Base-by-base conservation (phyloP, 2,888 invertebrate genomes). In the Leptarthrus brevirostris region DNA sequence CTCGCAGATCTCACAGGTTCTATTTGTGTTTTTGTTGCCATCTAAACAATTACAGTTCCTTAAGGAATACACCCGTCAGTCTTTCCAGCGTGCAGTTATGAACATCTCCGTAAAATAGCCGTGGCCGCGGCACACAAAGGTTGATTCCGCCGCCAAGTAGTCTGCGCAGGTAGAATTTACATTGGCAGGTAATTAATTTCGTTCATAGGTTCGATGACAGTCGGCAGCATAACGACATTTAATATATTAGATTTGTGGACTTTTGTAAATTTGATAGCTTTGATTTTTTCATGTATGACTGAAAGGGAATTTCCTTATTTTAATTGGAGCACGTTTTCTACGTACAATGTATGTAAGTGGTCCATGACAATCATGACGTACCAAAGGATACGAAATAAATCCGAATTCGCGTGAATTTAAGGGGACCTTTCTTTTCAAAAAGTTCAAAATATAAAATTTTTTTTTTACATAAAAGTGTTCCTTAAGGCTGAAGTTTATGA, bases 31-130 rank as follows among this genome's bases (percentile, higher is more conserved):
- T 20, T 52, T 69, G 40, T 40, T 64, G 40, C 44, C 44, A 64
- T 64, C 64, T 24, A 64, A 64, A 64, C 64, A 64, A 64, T 64
- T 64, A 64, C 64, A 64, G 44, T 64, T 64, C 64, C 64, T 64
- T 44, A 24, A 64, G 64, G 44, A 64, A 64, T 64, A 64, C 64
- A 44, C 64, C 64, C 54, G 54, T 58, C 40, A 40, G 58, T 34
- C 58, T 34, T 20, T 36, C 26, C 58, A 40, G 16, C 34, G 40
- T 10, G 16, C 18, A 26, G 18, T 58, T 20, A 58, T 34, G 36
- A 58, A 58, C 16, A 58, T 58, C 22, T 58, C 58, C 58, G 36
- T 20, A 58, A 56, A 56, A 30, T 30, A n/a, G 30, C 34, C 56
- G 40, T 40, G 3, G 40, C 40, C 12, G 40, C 40, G 40, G 40